phyloP scores from a whole-genome alignment of 2,888 invertebrate species.

The Chrysolina haemoptera region DNA sequence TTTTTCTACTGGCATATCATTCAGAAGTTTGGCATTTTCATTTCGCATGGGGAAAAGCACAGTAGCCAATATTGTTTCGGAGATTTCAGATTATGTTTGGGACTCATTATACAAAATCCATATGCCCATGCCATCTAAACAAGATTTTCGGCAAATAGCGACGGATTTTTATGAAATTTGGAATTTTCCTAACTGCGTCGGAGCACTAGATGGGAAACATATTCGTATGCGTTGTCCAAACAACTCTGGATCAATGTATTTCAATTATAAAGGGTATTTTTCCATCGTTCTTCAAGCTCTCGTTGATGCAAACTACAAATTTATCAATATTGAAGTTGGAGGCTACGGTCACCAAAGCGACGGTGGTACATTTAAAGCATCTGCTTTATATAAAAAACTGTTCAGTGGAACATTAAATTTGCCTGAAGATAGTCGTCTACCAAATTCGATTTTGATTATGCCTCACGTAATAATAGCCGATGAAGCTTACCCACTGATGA shows the following conservation, averaged over 20 bases:
- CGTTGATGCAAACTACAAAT: conserved; percentile 10
- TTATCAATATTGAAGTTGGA: conserved; percentile 41
- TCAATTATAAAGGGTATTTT: conserved; percentile 23
- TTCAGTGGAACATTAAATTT: conserved; percentile 22
- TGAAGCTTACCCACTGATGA: not conserved
- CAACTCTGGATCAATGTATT: conserved; percentile 24
- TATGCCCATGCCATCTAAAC: conserved; percentile 15
- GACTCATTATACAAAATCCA: conserved; percentile 16
- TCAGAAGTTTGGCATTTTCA: not conserved
- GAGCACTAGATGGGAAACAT: conserved; percentile 24
- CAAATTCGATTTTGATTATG: too few relatives aligned
- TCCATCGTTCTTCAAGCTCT: conserved; percentile 30
- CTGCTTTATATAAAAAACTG: conserved; percentile 42
- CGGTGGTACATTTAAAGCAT: conserved; percentile 53
- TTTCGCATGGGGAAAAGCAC: conserved; percentile 5
- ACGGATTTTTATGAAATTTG: conserved; percentile 26
- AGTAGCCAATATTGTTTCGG: conserved; percentile 19
- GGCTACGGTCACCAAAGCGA: conserved; percentile 58
- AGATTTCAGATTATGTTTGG: conserved; percentile 23
- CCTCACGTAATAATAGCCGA: too few relatives aligned
- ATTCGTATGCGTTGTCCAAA: conserved; percentile 21
- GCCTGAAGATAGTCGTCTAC: conserved; percentile 29
- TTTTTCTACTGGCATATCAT: not conserved
- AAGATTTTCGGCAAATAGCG: conserved; percentile 22
- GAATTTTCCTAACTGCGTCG: conserved; percentile 22